Evolutionary conservation across 2,113 vertebrate genomes (phyloP), one percentile per base, ranked within the genome.

Genomic region (Rhabdomys dilectus): DNA sequence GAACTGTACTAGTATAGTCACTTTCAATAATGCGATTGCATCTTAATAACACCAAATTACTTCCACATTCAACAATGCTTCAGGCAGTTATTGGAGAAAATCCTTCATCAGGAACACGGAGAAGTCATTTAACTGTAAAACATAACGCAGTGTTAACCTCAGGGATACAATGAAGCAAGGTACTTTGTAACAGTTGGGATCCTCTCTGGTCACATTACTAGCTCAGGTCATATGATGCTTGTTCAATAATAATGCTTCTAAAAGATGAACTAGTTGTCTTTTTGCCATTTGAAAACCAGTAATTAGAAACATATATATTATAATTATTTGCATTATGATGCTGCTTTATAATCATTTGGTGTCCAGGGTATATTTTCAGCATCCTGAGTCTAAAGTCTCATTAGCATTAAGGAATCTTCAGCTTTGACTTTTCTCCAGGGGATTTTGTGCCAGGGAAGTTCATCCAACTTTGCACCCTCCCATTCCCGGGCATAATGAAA

Each of bases 91-190:
- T 92, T 84, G 96, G 92, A 94, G 75, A 92, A 96, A 94, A 89
- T 60, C 73, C 64, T 34, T 96, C 94, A 97, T 94, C 95, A 96
- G 97, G 78, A 26, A 60, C 88, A 88, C 9, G 76, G 64, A 94
- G 86, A 93, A 87, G 88, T 66, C 85, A 76, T 94, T 92, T 64
- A 64, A 97, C 90, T 68, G 51, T 90, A 98, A 98, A 98, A 88
- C 87, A 82, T 58, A 93, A 95, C 77, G 70, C 10, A 81, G 93
- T 92, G 36, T 68, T 96, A 91, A 94, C 34, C 82, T 81, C 34
- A 82, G 93, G 97, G 81, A 94, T 90, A 93, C 31, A 86, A 31
- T 1, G 1, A 9, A 48, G 96, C 91, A 39, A 94, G 76, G 85
- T 12, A 95, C 82, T 96, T 62, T 75, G 15, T 62, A 86, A 82